Evolutionary conservation across 2,797 vertebrate species (phyloP).

Genomic region (Kryptolebias ocellatus): DNA sequence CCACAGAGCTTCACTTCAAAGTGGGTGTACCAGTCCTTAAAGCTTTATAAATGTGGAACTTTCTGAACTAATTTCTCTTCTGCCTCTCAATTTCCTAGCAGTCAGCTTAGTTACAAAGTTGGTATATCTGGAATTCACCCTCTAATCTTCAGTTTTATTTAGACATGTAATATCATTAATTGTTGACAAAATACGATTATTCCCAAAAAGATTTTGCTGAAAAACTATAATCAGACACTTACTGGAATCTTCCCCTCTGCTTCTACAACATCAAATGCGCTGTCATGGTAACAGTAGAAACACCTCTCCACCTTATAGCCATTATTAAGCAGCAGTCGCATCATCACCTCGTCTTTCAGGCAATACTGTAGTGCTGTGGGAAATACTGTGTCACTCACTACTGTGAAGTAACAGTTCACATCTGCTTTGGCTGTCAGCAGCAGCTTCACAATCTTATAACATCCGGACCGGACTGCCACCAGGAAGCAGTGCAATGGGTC

Average conservation of each 20-base stretch:
- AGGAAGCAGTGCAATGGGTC: constrained; percentile 89
- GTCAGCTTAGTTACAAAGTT: background rate
- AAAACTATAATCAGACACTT: constrained; percentile 21
- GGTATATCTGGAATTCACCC: background rate
- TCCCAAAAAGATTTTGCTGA: background rate
- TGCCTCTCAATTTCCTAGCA: no score
- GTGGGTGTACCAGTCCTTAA: no score
- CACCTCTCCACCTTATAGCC: constrained; percentile 86
- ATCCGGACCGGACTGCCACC: constrained; percentile 86
- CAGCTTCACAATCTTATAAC: constrained; percentile 84
- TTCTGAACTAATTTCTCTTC: no score
- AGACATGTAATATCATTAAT: background rate
- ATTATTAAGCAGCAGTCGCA: constrained; percentile 87
- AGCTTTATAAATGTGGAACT: no score
- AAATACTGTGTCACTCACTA: constrained; percentile 87
- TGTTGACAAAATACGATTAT: background rate
- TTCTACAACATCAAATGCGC: constrained; percentile 35
- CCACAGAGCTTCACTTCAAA: no score
- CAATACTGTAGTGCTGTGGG: constrained; percentile 91
- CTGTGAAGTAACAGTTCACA: constrained; percentile 89
- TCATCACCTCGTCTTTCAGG: constrained; percentile 89
- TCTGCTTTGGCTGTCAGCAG: constrained; percentile 85
- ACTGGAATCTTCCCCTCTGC: constrained; percentile 61
- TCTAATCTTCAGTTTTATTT: background rate
- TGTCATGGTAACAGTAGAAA: constrained; percentile 86